These are phyloP conservation scores for Aphelinus atriplicis DNA, from an alignment of 1,140 invertebrate genomes.

Conservation along the genomic window DNA sequence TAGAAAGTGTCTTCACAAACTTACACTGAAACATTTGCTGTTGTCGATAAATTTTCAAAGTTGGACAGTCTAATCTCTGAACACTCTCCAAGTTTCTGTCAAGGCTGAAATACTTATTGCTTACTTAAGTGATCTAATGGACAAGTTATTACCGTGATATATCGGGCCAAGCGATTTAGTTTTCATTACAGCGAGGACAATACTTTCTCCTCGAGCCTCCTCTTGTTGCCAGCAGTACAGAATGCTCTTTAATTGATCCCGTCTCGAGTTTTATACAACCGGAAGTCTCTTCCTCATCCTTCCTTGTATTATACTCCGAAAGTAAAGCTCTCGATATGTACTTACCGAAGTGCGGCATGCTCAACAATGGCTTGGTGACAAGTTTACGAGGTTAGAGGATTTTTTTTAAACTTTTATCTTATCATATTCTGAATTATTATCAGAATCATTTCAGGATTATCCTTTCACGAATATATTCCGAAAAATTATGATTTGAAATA, in stretches of 20 bases:
- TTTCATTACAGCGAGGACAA: conserved; percentile 10
- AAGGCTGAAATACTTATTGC: conserved; percentile 24
- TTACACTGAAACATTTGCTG: conserved; percentile 12
- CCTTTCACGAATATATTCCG: too few species aligned
- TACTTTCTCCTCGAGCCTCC: neutral
- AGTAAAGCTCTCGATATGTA: too few species aligned
- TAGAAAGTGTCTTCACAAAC: too few species aligned
- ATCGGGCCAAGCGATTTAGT: conserved; percentile 10
- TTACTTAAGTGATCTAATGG: conserved; percentile 38
- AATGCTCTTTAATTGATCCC: conserved; percentile 21
- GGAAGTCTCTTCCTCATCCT: neutral
- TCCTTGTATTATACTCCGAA: too few species aligned
- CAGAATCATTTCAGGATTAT: too few species aligned
- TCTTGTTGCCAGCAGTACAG: conserved; percentile 2
- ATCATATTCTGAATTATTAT: too few species aligned
- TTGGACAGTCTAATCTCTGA: conserved; percentile 22
- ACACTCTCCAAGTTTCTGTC: conserved; percentile 19
- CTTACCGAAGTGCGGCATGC: too few species aligned
- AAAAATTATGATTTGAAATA: too few species aligned
- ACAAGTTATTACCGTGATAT: conserved; percentile 35
- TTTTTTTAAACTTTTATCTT: too few species aligned
- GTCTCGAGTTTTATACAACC: conserved; percentile 14
- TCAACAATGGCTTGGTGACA: too few species aligned
- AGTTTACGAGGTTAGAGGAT: too few species aligned
- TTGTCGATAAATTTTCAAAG: conserved; percentile 35